Evolutionary conservation across 2,797 vertebrate genomes (phyloP).

Genomic region (Fistularia commersonii): DNA sequence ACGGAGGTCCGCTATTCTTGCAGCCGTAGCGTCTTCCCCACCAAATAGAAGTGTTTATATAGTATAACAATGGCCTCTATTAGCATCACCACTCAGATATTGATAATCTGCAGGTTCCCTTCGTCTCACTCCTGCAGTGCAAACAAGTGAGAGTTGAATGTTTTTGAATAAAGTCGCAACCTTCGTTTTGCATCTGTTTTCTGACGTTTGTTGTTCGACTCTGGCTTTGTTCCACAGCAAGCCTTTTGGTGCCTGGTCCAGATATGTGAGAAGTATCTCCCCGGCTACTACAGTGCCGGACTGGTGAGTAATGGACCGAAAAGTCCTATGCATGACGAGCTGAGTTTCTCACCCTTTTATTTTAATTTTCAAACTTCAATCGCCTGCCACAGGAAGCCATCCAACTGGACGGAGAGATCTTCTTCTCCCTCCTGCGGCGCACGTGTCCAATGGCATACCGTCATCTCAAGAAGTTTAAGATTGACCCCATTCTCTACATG

Average conservation of each 20-base stretch:
- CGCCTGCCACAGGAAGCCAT: constrained; percentile 80
- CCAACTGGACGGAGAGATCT: constrained; percentile 90
- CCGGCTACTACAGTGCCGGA: constrained; percentile 91
- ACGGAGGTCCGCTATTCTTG: no score
- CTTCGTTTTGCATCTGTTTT: not conserved
- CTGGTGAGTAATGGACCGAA: constrained; percentile 75
- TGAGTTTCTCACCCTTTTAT: not conserved
- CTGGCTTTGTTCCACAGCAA: constrained; percentile 73
- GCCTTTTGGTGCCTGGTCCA: constrained; percentile 94
- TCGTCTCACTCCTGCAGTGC: no score
- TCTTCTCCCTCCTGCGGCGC: constrained; percentile 83
- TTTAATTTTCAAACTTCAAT: not conserved
- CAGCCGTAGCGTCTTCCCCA: no score
- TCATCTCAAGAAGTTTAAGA: constrained; percentile 88
- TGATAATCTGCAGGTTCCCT: no score
- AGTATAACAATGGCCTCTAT: no score
- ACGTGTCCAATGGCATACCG: constrained; percentile 85
- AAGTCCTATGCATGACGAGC: not conserved
- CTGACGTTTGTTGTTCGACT: not conserved
- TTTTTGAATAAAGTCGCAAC: no score
- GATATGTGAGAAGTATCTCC: constrained; percentile 91
- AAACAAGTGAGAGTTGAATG: no score
- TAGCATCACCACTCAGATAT: no score
- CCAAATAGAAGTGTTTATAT: no score
- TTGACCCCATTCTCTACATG: constrained; percentile 92